Evolutionary conservation across 1,140 invertebrate genomes (phyloP), one percentile per base, ranked within the genome.

Genomic region (Parasteatoda tepidariorum): DNA sequence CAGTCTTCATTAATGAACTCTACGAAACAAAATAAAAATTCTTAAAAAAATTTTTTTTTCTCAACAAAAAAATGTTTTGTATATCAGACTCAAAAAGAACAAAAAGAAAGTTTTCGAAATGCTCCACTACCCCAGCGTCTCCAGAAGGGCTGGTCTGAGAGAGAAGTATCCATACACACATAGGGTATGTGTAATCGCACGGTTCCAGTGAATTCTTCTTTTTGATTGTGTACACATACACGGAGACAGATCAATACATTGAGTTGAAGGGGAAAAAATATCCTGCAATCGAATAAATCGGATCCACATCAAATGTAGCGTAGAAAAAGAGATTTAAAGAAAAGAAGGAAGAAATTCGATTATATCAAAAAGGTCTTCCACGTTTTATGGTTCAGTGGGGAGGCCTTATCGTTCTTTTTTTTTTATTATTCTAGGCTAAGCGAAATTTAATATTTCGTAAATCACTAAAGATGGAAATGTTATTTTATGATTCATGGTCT

Each of bases 291-390:
- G 74, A 30, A 64, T 55, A 64, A 76, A 76, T 76, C 59, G 61
- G 24, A 76, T 76, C 64, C 74, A n/a, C 33, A 26, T 48, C 74
- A 76, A 76, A 76, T 76, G 74, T 76, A 76, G 26, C 74, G 74
- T 26, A 59, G 30, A 24, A 71, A 31, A 64, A 76, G 57, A 62
- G 24, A 76, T 76, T 34, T 61, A 13, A 22, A 22, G 70, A 59
- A n/a, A 48, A 22, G 38, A 64, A 64, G 26, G 64, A 64, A 30
- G 64, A 62, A 55, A 30, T 64, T 48, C 74, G 59, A 76, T 76
- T 76, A 54, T 54, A 64, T 54, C 61, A 64, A 76, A 57, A 61
- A 64, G 74, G 59, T 64, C 59, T 64, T 66, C 61, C 2, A 48
- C 34, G 9, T 61, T 57, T 73, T 59, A 57, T 59, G 18, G 70